Evolutionary conservation across 2,797 vertebrate species (phyloP).

Genomic region (Chromis chromis): DNA sequence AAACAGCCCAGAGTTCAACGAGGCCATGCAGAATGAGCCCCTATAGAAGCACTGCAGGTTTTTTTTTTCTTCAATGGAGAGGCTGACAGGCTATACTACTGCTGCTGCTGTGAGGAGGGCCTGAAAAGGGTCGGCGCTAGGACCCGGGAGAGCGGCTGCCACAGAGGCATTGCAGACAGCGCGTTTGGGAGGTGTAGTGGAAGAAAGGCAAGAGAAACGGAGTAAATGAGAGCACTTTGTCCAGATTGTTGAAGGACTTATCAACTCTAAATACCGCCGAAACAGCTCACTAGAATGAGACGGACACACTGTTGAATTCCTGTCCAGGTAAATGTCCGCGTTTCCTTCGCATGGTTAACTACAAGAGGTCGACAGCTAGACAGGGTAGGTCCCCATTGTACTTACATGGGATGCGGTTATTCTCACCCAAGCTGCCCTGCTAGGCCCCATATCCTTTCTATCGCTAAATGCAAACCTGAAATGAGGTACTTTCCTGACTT

Average conservation of each 20-base stretch:
- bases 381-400: slow-evolving; percentile 87
- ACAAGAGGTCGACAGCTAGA: slow-evolving; percentile 80
- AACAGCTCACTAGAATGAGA: slow-evolving; percentile 82
- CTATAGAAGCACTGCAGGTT: slow-evolving; percentile 34
- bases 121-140: slow-evolving; percentile 73
- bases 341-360: slow-evolving; percentile 80
- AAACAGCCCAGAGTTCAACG: slow-evolving; percentile 60
- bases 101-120: not conserved
- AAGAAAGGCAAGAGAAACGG: slow-evolving; percentile 87
- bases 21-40: slow-evolving; percentile 52
- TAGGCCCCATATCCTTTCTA: slow-evolving; percentile 84
- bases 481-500: slow-evolving; percentile 69
- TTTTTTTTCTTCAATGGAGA: slow-evolving; percentile 62
- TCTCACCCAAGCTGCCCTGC: slow-evolving; percentile 84
- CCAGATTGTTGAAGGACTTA: slow-evolving; percentile 86
- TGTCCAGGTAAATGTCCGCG: slow-evolving; percentile 83
- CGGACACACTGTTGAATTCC: slow-evolving; percentile 84
- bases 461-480: slow-evolving; percentile 76
- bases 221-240: slow-evolving; percentile 87
- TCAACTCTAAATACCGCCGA: slow-evolving; percentile 80
- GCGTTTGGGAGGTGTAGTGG: slow-evolving; percentile 87
- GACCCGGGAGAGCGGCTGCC: slow-evolving; percentile 80
- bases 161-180: slow-evolving; percentile 83
- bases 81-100: slow-evolving; percentile 25
- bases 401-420: slow-evolving; percentile 87